Conservation (phyloP, 2,113 vertebrate genomes). For the Tyrannus savana region DNA sequence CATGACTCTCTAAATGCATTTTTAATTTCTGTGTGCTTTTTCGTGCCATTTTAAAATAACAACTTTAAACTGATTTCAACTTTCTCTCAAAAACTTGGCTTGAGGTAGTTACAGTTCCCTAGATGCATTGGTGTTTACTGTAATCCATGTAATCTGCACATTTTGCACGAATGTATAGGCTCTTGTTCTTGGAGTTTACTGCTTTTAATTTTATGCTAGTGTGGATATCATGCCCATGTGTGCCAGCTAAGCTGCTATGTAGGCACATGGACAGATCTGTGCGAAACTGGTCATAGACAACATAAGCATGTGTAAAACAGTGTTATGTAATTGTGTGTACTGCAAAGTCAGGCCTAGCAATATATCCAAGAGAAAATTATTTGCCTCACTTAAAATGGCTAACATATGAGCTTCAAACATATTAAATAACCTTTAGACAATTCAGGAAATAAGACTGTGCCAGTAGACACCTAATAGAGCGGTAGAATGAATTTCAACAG, state of each 20-base stretch:
- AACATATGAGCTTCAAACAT: neutral
- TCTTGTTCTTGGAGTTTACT: neutral
- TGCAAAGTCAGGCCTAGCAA: neutral
- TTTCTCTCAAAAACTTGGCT: neutral
- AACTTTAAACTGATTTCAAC: neutral
- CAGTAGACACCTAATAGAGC: neutral
- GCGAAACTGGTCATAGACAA: neutral
- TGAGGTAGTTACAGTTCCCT: neutral
- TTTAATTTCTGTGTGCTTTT: neutral
- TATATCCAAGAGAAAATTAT: neutral
- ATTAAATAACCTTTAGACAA: neutral
- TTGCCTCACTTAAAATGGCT: neutral
- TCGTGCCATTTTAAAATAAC: neutral
- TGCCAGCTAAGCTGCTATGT: neutral
- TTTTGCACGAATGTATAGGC: accelerated
- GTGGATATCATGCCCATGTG: neutral
- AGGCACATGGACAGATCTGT: neutral
- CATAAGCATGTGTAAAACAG: neutral
- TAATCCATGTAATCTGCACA: neutral
- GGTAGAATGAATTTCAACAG: neutral
- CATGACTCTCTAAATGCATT: neutral
- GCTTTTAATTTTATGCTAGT: neutral
- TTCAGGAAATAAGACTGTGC: neutral
- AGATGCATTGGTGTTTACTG: neutral
- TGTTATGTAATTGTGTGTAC: neutral